Percentiles rank a stretch among this genome's conserved stretches.
Conservation (phyloP, 2,888 invertebrate genomes). For the Tetragonisca angustula region DNA sequence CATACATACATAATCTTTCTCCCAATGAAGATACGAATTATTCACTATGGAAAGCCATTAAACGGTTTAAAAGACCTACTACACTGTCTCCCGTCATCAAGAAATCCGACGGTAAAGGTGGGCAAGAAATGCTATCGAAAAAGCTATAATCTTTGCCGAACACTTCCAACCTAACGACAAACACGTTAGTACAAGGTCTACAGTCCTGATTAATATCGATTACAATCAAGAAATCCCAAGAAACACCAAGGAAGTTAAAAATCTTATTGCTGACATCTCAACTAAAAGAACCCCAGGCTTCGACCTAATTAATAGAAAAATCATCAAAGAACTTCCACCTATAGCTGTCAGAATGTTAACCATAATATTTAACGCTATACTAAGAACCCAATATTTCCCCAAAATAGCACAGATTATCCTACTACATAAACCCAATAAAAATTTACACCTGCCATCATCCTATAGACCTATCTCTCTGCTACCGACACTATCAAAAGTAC, state of each 20-base stretch:
- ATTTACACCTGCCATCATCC: background rate
- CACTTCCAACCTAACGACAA: background rate
- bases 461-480: constrained; percentile 3
- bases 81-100: background rate
- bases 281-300: background rate
- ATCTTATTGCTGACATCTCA: background rate
- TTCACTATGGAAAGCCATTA: constrained; percentile 6
- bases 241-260: background rate
- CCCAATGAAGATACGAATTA: constrained; percentile 4
- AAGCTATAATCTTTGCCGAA: background rate
- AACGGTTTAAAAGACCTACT: background rate
- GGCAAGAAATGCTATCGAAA: background rate
- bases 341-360: background rate
- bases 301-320: background rate
- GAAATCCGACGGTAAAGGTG: background rate
- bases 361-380: background rate
- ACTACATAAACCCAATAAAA: background rate
- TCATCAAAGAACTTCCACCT: background rate
- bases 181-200: no score
- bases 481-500: no score
- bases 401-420: constrained; percentile 16
- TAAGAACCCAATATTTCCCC: constrained; percentile 2
- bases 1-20: background rate
- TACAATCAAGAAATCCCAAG: background rate
- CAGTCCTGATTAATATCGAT: no score